Conservation (phyloP, 2,113 vertebrate genomes). For the Neodontobutis hainanensis region DNA sequence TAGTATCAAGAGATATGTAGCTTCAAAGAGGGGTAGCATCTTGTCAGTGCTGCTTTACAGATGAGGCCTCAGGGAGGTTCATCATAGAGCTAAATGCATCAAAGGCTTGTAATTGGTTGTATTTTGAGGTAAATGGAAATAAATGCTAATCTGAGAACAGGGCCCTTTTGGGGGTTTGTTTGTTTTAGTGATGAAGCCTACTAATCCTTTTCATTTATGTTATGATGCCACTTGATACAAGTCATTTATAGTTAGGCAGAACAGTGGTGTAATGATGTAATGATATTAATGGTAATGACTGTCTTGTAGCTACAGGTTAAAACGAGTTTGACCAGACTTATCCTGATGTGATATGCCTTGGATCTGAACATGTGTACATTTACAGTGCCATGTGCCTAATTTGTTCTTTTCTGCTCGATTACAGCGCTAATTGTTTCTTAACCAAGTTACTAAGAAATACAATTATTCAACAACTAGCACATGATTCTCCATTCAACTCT, state of each 20-base stretch:
- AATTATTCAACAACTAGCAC: background rate
- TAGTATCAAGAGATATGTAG: background rate
- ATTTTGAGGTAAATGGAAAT: background rate
- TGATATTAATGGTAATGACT: too few relatives aligned
- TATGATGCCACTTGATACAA: too few relatives aligned
- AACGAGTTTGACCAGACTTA: too few relatives aligned
- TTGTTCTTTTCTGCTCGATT: too few relatives aligned
- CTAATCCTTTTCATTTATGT: background rate
- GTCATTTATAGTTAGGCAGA: too few relatives aligned
- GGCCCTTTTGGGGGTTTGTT: background rate
- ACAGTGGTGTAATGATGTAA: too few relatives aligned
- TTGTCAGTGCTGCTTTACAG: background rate
- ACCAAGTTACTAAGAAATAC: too few relatives aligned
- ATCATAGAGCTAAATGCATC: background rate
- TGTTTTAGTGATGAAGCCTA: background rate
- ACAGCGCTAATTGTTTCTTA: too few relatives aligned
- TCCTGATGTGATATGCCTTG: too few relatives aligned
- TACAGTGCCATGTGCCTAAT: too few relatives aligned
- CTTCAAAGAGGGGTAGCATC: background rate
- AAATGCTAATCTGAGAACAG: background rate
- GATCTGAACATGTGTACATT: too few relatives aligned
- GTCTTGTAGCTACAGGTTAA: too few relatives aligned
- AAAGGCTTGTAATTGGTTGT: background rate
- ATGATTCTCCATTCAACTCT: background rate
- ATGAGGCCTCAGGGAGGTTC: constrained; percentile 4